Percentiles rank a stretch among this genome's conserved stretches.
Evolutionary conservation across 2,888 invertebrate genomes (phyloP).

Genomic region (Lithodes maja): DNA sequence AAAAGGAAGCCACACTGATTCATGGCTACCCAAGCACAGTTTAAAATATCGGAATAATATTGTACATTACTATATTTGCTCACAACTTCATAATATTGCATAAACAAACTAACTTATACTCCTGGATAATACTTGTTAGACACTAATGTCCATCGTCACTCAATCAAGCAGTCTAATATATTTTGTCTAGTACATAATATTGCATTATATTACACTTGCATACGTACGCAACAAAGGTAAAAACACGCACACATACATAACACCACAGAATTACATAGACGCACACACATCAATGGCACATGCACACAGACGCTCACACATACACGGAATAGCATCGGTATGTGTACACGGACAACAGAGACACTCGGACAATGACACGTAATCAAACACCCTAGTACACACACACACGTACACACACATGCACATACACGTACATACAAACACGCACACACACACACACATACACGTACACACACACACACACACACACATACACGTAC

Average conservation of each 20-base stretch:
- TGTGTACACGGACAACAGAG: neutral
- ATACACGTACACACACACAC: conserved; percentile 23
- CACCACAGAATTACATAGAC: neutral
- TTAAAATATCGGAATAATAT: too few species aligned
- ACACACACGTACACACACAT: conserved; percentile 25
- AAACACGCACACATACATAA: conserved; percentile 15
- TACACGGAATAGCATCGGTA: neutral
- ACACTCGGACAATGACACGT: neutral
- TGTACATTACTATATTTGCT: too few species aligned
- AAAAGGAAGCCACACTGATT: too few species aligned
- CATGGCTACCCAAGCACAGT: too few species aligned
- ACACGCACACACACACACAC: conserved; percentile 20
- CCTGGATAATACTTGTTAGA: too few species aligned
- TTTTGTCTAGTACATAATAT: too few species aligned
- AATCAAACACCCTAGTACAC: neutral
- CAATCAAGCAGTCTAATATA: too few species aligned
- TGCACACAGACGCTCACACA: conserved; percentile 5
- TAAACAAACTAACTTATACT: too few species aligned
- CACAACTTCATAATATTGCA: too few species aligned
- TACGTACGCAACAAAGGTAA: neutral
- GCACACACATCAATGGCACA: conserved; percentile 4
- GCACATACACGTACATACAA: conserved; percentile 17
- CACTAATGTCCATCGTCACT: too few species aligned
- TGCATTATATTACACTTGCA: neutral
- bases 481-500: neutral